phyloP scores from a whole-genome alignment of 2,797 vertebrate species.

The Sphaeramia orbicularis region DNA sequence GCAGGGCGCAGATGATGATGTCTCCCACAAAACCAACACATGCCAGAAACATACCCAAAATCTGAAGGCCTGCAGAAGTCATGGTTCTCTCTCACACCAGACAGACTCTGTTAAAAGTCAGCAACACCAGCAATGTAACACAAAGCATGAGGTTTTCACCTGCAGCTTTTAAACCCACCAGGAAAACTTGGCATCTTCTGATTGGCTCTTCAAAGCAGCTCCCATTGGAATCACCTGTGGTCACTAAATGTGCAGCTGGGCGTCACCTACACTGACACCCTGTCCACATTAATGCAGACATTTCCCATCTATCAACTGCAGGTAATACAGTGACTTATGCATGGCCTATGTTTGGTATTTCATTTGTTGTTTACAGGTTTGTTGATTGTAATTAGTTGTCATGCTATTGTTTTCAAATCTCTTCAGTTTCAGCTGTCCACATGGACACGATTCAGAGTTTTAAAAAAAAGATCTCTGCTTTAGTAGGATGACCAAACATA shows the following conservation, averaged over 20 bases:
- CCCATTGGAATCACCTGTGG: constrained; percentile 61
- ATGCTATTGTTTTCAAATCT: too few relatives aligned
- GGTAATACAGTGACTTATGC: too few relatives aligned
- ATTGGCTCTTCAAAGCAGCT: constrained; percentile 54
- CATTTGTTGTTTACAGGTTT: too few relatives aligned
- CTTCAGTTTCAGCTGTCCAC: too few relatives aligned
- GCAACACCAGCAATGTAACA: rapidly evolving
- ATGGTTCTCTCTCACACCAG: constrained; percentile 18
- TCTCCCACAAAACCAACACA: constrained; percentile 74
- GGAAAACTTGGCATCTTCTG: constrained; percentile 4
- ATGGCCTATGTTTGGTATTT: too few relatives aligned
- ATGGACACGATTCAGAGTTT: too few relatives aligned
- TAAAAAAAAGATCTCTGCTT: too few relatives aligned
- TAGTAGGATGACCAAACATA: too few relatives aligned
- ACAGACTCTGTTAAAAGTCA: rapidly evolving
- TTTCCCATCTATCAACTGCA: too few relatives aligned
- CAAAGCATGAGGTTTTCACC: rapidly evolving
- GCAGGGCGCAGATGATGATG: constrained; percentile 79
- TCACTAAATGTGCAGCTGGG: not conserved
- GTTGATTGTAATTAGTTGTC: too few relatives aligned
- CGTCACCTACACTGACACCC: not conserved
- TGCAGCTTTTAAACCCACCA: constrained; percentile 54
- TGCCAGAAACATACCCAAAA: constrained; percentile 69
- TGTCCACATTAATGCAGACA: too few relatives aligned
- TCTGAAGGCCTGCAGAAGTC: constrained; percentile 74